Percentiles rank a stretch among this genome's conserved stretches.
Conservation (phyloP, 1,140 invertebrate genomes). For the Drosophila sucinea region DNA sequence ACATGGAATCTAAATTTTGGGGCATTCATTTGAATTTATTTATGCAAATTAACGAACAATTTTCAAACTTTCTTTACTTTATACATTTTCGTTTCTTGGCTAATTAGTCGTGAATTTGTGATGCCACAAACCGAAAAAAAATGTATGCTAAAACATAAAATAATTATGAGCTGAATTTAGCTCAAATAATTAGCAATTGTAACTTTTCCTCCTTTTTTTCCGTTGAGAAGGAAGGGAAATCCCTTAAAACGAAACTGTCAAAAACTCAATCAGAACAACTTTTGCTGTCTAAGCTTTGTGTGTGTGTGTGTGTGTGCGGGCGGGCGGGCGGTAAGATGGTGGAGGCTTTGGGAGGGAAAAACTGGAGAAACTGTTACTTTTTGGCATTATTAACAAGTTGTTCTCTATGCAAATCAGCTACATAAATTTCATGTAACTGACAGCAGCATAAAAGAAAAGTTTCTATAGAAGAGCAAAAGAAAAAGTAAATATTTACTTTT, state of each 20-base stretch:
- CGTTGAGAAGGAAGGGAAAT: background rate
- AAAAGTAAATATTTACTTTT: slow-evolving; percentile 49
- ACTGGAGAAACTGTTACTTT: slow-evolving; percentile 51
- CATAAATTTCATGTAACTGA: slow-evolving; percentile 33
- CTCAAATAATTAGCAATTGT: slow-evolving; percentile 60
- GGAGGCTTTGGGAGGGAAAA: background rate
- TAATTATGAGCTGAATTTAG: slow-evolving; percentile 48
- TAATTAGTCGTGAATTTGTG: slow-evolving; percentile 65
- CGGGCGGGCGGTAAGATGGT: background rate
- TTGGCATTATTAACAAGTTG: slow-evolving; percentile 71
- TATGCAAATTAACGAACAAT: slow-evolving; percentile 36
- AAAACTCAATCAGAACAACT: slow-evolving; percentile 74
- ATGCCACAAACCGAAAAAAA: slow-evolving; percentile 20
- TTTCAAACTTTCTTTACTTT: background rate
- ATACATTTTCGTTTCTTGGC: slow-evolving; percentile 12
- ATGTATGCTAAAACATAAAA: slow-evolving; percentile 37
- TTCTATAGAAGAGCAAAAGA: slow-evolving; percentile 41
- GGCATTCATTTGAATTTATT: slow-evolving; percentile 54
- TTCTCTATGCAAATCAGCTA: slow-evolving; percentile 68
- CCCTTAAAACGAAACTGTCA: slow-evolving; percentile 35
- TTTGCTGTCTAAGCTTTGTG: slow-evolving; percentile 57
- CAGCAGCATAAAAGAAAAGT: slow-evolving; percentile 35
- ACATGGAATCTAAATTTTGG: slow-evolving; percentile 1
- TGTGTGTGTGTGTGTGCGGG: background rate
- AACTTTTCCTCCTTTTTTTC: slow-evolving; percentile 55